phyloP scores from a whole-genome alignment of 2,113 vertebrate genomes.

The Semnornis frantzii region DNA sequence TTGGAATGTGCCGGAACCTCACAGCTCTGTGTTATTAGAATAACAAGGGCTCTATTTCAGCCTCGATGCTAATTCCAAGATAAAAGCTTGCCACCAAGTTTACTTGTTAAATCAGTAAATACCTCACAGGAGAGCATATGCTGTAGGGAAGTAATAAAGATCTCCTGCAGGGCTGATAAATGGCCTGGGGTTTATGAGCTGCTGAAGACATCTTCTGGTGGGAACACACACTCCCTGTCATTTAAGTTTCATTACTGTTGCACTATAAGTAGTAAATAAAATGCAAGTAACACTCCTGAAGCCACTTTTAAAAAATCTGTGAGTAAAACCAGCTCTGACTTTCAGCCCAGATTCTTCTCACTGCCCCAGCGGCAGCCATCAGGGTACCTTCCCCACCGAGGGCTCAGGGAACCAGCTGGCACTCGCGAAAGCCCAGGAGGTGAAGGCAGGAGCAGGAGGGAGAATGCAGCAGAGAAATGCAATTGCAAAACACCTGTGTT shows the following conservation, averaged over 20 bases:
- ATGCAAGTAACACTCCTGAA: conserved; percentile 9
- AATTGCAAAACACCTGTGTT: background rate
- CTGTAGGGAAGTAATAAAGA: conserved; percentile 68
- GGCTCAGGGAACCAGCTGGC: background rate
- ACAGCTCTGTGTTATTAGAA: conserved; percentile 13
- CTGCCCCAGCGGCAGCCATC: background rate
- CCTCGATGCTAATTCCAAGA: conserved; percentile 54
- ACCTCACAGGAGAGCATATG: conserved; percentile 56
- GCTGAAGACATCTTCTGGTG: conserved; percentile 45
- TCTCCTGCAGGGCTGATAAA: conserved; percentile 59
- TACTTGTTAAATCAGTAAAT: conserved; percentile 72
- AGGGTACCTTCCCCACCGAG: background rate
- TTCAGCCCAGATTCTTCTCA: background rate
- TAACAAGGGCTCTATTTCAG: conserved; percentile 36
- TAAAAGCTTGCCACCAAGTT: conserved; percentile 51
- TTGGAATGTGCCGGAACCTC: conserved; percentile 40
- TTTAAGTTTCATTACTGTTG: conserved; percentile 42
- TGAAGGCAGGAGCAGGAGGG: background rate
- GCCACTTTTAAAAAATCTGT: conserved; percentile 17
- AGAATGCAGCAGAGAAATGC: background rate
- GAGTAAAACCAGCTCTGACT: background rate
- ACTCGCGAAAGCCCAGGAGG: background rate
- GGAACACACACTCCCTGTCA: conserved; percentile 49
- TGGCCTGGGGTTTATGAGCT: conserved; percentile 47
- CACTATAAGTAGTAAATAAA: conserved; percentile 42